Evolutionary conservation across 2,797 vertebrate genomes (phyloP).

Genomic region (Megaceryle alcyon): DNA sequence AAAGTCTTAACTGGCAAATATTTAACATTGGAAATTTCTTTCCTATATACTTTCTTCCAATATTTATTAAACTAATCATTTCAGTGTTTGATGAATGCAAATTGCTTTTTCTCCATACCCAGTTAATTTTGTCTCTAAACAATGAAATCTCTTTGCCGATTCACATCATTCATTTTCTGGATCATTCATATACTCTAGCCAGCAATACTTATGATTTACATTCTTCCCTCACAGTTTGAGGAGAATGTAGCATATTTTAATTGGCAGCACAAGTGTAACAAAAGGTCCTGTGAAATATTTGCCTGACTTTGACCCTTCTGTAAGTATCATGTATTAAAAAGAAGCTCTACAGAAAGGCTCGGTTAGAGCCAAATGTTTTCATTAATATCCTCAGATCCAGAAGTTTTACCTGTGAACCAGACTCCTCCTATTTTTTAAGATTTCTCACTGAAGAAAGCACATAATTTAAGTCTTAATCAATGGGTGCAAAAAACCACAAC

Average conservation of each 20-base stretch:
- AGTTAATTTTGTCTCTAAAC: constrained; percentile 13
- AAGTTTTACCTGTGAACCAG: neutral
- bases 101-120: neutral
- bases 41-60: neutral
- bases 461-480: neutral
- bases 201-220: neutral
- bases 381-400: neutral
- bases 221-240: neutral
- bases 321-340: neutral
- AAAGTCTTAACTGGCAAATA: neutral
- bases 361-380: neutral
- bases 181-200: neutral
- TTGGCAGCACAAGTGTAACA: neutral
- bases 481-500: neutral
- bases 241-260: neutral
- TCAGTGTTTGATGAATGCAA: constrained; percentile 16
- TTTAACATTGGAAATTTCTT: neutral
- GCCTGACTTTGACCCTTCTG: neutral
- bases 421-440: neutral
- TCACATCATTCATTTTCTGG: neutral
- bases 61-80: constrained; percentile 6
- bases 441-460: neutral
- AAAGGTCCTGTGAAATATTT: neutral
- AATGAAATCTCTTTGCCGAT: neutral
- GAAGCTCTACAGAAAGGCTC: neutral